phyloP scores from a whole-genome alignment of 2,797 vertebrate species.

The Tapera naevia region DNA sequence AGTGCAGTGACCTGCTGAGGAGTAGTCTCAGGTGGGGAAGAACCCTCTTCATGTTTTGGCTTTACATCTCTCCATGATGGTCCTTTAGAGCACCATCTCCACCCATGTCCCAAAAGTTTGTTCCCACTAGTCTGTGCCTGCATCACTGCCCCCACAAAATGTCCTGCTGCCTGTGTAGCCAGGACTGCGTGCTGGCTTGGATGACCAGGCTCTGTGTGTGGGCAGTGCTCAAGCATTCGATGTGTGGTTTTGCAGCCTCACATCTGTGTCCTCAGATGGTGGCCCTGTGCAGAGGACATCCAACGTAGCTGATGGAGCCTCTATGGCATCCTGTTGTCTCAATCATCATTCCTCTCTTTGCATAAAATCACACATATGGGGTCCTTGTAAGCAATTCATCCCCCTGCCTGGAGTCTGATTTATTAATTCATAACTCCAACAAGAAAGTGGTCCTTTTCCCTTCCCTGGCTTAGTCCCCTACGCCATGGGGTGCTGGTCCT shows the following conservation, averaged over 20 bases:
- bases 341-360: rapidly evolving
- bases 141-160: rapidly evolving
- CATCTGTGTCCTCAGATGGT: background rate
- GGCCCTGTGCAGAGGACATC: background rate
- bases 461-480: rapidly evolving
- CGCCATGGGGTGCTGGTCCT: background rate
- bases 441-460: background rate
- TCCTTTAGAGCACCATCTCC: background rate
- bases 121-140: too few relatives aligned
- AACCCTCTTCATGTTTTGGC: background rate
- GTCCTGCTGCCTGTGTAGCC: background rate
- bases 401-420: background rate
- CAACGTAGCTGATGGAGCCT: background rate
- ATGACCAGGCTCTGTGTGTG: rapidly evolving
- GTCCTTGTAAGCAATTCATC: background rate
- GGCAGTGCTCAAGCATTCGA: background rate
- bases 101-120: rapidly evolving
- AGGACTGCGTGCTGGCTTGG: rapidly evolving
- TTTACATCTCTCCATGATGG: background rate
- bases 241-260: background rate
- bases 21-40: background rate
- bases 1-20: rapidly evolving
- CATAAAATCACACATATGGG: rapidly evolving
- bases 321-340: background rate
- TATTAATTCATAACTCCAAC: background rate